phyloP scores from a whole-genome alignment of 1,140 invertebrate genomes.

The Melipona quadrifasciata region DNA sequence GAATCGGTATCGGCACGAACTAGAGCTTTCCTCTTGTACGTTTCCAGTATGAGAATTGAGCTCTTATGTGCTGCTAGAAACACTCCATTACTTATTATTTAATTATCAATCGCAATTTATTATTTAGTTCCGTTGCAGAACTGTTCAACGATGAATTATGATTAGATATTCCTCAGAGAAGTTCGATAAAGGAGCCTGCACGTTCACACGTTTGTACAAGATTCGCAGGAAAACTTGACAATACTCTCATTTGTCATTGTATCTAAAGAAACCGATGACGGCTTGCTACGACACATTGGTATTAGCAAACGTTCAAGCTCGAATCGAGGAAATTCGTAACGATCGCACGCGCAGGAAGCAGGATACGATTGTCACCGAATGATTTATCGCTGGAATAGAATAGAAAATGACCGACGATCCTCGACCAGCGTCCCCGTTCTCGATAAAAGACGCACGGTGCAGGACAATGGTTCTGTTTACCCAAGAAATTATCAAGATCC shows the following conservation, averaged over 20 bases:
- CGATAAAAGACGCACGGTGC: slow-evolving; percentile 27
- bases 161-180: too few relatives aligned
- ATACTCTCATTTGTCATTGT: too few relatives aligned
- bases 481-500: slow-evolving; percentile 62
- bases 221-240: background rate
- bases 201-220: background rate
- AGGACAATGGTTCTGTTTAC: slow-evolving; percentile 58
- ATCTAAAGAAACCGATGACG: background rate
- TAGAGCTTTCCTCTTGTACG: too few relatives aligned
- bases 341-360: background rate
- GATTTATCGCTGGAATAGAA: slow-evolving; percentile 38
- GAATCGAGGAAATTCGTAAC: background rate
- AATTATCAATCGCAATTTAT: too few relatives aligned
- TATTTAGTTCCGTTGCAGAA: too few relatives aligned
- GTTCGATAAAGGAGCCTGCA: too few relatives aligned
- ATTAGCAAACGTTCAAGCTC: background rate
- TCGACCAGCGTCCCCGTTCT: background rate
- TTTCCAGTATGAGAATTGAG: too few relatives aligned
- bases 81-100: too few relatives aligned
- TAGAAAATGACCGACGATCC: slow-evolving; percentile 50
- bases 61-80: too few relatives aligned
- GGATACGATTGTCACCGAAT: slow-evolving; percentile 27
- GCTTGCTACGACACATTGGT: background rate
- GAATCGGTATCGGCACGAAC: too few relatives aligned
- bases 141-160: too few relatives aligned